Conservation (phyloP, 2,797 vertebrate species). For the Lagorchestes hirsutus region DNA sequence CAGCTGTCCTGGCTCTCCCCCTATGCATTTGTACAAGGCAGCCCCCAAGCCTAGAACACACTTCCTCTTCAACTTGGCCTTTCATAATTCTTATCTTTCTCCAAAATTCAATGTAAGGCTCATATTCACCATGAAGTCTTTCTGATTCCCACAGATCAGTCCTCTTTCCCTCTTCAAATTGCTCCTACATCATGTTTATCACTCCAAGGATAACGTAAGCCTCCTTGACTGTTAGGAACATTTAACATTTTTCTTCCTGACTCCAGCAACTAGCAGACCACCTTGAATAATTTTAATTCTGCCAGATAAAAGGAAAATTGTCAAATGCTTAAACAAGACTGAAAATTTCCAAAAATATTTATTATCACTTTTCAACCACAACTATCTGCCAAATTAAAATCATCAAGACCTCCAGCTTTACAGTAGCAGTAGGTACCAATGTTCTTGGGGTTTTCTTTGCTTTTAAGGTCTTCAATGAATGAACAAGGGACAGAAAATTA, state of each 20-base stretch:
- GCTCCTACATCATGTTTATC: neutral
- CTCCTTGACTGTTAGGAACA: neutral
- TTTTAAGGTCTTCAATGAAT: constrained; percentile 34
- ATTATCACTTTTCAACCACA: constrained; percentile 41
- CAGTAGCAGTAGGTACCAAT: constrained; percentile 47
- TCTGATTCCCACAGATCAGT: neutral
- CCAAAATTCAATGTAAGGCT: neutral
- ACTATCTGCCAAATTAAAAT: neutral
- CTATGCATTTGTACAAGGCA: neutral
- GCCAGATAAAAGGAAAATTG: constrained; percentile 12
- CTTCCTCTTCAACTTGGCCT: neutral
- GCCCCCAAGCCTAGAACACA: neutral
- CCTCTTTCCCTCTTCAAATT: neutral
- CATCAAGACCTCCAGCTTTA: constrained; percentile 16
- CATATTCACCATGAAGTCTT: neutral
- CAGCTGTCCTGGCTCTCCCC: neutral
- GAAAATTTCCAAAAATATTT: constrained; percentile 40
- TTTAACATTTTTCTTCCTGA: neutral
- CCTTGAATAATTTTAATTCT: neutral
- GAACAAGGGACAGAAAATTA: constrained; percentile 48
- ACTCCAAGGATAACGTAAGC: neutral
- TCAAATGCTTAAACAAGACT: neutral
- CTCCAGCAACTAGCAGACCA: neutral
- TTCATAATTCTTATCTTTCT: neutral
- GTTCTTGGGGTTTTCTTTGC: constrained; percentile 1